phyloP scores from a whole-genome alignment of 2,888 invertebrate genomes.

The Chouioia cunea region DNA sequence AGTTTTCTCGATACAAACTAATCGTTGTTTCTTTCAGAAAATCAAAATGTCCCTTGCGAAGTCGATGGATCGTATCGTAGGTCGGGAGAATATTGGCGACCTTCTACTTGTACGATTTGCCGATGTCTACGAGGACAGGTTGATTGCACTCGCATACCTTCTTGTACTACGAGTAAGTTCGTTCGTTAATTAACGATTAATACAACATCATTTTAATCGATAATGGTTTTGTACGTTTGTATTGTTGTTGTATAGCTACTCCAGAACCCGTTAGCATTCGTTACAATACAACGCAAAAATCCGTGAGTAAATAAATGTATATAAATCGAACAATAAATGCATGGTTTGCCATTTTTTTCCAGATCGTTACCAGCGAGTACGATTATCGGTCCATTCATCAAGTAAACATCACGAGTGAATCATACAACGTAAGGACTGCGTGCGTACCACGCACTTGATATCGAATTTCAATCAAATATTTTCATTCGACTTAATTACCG shows the following conservation, averaged over 20 bases:
- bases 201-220: too few relatives aligned
- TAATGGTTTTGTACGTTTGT: neutral
- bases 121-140: conserved; percentile 77
- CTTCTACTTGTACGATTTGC: conserved; percentile 81
- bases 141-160: conserved; percentile 65
- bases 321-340: too few relatives aligned
- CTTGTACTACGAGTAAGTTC: conserved; percentile 46
- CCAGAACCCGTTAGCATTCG: conserved; percentile 21
- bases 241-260: conserved; percentile 16
- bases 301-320: conserved; percentile 6
- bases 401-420: too few relatives aligned
- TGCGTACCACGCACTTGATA: too few relatives aligned
- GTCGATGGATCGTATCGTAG: conserved; percentile 50
- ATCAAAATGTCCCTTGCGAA: conserved; percentile 47
- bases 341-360: neutral
- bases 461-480: too few relatives aligned
- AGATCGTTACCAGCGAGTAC: neutral
- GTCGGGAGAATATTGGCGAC: conserved; percentile 76
- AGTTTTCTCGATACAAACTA: too few relatives aligned
- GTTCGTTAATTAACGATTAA: too few relatives aligned
- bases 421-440: too few relatives aligned
- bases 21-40: conserved; percentile 4
- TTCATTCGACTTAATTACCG: too few relatives aligned
- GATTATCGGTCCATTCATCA: too few relatives aligned
- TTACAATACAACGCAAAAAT: conserved; percentile 28